These are phyloP conservation scores for Leptobrachium ailaonicum DNA, from an alignment of 2,113 vertebrate species.

Conservation along the genomic window DNA sequence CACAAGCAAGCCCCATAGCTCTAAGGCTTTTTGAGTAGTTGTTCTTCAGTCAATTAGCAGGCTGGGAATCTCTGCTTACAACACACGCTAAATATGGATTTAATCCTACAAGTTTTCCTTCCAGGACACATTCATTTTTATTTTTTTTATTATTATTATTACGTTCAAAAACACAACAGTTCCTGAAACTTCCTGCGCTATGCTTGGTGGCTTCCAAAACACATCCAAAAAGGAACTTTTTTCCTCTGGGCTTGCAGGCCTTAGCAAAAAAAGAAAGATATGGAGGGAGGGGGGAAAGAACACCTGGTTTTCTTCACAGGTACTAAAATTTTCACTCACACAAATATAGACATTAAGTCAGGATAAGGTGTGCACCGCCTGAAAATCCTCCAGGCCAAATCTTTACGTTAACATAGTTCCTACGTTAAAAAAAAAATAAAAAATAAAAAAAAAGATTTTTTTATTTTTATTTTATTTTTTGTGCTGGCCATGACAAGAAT, in stretches of 20 bases:
- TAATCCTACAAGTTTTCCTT: no score
- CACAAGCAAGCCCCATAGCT: no score
- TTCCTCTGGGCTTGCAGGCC: neutral
- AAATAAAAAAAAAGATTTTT: no score
- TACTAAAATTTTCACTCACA: conserved; percentile 7
- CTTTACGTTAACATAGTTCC: conserved; percentile 19
- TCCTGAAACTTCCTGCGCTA: neutral
- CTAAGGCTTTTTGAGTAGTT: no score
- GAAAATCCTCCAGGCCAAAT: conserved; percentile 19
- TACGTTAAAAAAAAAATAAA: conserved; percentile 12
- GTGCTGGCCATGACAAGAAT: conserved; percentile 21
- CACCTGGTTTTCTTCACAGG: conserved; percentile 20
- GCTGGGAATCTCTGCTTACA: no score
- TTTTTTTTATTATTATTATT: no score
- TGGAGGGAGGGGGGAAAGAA: neutral
- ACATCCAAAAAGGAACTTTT: conserved; percentile 8
- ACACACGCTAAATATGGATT: no score
- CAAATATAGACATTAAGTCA: conserved; percentile 12
- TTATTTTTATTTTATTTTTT: conserved; percentile 3
- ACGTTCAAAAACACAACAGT: no score
- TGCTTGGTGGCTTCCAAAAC: neutral
- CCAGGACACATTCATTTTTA: no score
- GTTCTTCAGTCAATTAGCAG: no score
- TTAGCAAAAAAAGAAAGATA: neutral
- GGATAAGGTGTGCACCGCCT: conserved; percentile 15